A percentile compares a stretch with the other conserved stretches of the same genome.
phyloP scores from a whole-genome alignment of 2,888 invertebrate genomes.

The Azorinus chamasolen region DNA sequence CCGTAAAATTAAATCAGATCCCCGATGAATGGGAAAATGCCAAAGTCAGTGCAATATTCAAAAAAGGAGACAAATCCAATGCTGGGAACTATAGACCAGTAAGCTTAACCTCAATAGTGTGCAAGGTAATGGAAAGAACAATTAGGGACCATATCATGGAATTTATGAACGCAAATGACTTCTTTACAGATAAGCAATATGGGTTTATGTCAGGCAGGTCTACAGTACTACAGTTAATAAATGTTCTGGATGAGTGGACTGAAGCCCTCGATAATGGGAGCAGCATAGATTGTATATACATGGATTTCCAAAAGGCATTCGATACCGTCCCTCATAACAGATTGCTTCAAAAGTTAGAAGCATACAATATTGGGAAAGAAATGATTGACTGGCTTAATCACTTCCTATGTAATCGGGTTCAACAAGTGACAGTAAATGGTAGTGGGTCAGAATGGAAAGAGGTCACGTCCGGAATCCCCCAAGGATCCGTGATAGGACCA shows the following conservation, averaged over 20 bases:
- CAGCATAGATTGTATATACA: slow-evolving; percentile 12
- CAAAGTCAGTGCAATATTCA: slow-evolving; percentile 22
- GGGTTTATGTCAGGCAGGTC: slow-evolving; percentile 5
- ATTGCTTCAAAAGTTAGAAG: slow-evolving; percentile 9
- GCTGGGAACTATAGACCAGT: slow-evolving; percentile 30
- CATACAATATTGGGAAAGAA: slow-evolving; percentile 5
- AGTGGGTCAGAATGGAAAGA: background rate
- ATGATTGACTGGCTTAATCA: slow-evolving; percentile 10
- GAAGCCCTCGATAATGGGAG: slow-evolving; percentile 14
- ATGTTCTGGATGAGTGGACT: slow-evolving; percentile 21
- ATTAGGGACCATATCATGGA: slow-evolving; percentile 13
- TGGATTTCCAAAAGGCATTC: slow-evolving; percentile 24
- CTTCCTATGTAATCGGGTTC: slow-evolving; percentile 2
- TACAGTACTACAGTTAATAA: slow-evolving; percentile 13
- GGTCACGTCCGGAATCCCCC: slow-evolving; percentile 5
- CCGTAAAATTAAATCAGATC: background rate
- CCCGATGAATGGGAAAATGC: background rate
- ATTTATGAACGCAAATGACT: background rate
- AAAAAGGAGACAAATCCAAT: slow-evolving; percentile 19
- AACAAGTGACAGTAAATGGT: slow-evolving; percentile 12
- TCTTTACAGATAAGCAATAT: slow-evolving; percentile 15
- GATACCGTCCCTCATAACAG: slow-evolving; percentile 20
- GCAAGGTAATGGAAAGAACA: slow-evolving; percentile 8
- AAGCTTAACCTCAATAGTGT: slow-evolving; percentile 6
- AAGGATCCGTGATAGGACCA: slow-evolving; percentile 23